A percentile compares a stretch with the other conserved stretches of the same genome.
These are phyloP conservation scores for Colinus virginianus DNA, from an alignment of 2,113 vertebrate species.

Conservation along the genomic window DNA sequence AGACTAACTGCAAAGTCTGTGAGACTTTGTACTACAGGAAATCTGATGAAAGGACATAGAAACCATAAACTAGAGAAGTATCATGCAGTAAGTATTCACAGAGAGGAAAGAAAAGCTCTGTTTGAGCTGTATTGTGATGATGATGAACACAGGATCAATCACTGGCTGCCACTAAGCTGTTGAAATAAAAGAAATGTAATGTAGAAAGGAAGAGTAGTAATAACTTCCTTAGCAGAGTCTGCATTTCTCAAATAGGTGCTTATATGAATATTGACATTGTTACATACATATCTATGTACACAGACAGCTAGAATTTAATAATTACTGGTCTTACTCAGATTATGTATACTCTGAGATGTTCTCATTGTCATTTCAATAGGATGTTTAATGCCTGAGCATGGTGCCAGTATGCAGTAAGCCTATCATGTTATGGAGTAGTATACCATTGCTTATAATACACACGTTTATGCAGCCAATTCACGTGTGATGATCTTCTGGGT, in stretches of 20 bases:
- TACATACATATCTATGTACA: background rate
- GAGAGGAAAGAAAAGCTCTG: fast-evolving
- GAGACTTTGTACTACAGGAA: background rate
- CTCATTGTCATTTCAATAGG: background rate
- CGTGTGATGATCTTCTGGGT: background rate
- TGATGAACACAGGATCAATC: fast-evolving
- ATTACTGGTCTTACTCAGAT: background rate
- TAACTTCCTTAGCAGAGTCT: background rate
- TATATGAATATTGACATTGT: background rate
- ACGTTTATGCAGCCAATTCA: background rate
- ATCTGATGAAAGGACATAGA: background rate
- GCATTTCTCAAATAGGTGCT: background rate
- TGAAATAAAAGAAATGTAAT: background rate
- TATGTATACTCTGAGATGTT: background rate
- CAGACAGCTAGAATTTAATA: fast-evolving
- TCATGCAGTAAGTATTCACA: fast-evolving
- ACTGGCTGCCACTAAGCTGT: background rate
- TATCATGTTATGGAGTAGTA: background rate
- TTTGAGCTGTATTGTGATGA: fast-evolving
- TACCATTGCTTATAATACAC: background rate
- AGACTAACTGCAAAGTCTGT: fast-evolving
- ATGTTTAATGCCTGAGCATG: background rate
- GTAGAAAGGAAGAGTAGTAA: background rate
- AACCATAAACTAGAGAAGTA: fast-evolving
- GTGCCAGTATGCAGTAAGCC: background rate